Evolutionary conservation across 2,888 invertebrate species (phyloP).

Genomic region (Invenusta paracnida): DNA sequence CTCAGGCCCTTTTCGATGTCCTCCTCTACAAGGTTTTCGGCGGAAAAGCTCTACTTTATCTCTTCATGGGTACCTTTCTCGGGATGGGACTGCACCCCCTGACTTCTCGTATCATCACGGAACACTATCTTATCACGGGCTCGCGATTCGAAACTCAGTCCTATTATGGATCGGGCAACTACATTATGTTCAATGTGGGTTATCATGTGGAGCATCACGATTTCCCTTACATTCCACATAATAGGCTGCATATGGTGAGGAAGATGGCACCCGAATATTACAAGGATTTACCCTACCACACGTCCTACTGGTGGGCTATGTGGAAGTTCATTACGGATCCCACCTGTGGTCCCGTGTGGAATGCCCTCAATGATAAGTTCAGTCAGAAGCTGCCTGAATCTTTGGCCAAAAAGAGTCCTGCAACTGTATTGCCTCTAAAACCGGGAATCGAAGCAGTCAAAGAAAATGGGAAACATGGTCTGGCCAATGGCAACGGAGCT

Average conservation of each 20-base stretch:
- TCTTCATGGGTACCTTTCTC: slow-evolving; percentile 53
- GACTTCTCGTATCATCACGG: slow-evolving; percentile 59
- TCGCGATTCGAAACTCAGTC: slow-evolving; percentile 57
- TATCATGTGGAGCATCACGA: slow-evolving; percentile 61
- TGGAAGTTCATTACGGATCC: slow-evolving; percentile 74
- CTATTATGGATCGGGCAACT: slow-evolving; percentile 60
- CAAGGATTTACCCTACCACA: slow-evolving; percentile 82
- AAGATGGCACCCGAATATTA: slow-evolving; percentile 89
- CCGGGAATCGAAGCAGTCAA: too few relatives aligned
- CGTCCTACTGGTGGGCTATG: slow-evolving; percentile 85
- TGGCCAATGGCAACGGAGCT: too few relatives aligned
- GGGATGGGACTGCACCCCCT: slow-evolving; percentile 58
- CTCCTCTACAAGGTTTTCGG: slow-evolving; percentile 52
- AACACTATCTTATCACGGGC: slow-evolving; percentile 57
- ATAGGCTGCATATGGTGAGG: slow-evolving; percentile 67
- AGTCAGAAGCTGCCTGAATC: too few relatives aligned
- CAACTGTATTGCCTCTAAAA: too few relatives aligned
- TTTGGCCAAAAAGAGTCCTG: too few relatives aligned
- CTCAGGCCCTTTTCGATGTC: slow-evolving; percentile 52
- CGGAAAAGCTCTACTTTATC: slow-evolving; percentile 53
- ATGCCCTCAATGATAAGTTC: too few relatives aligned
- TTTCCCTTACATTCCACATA: slow-evolving; percentile 60
- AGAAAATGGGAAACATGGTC: too few relatives aligned
- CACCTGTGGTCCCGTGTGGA: neutral
- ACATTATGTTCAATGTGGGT: slow-evolving; percentile 58